These are phyloP conservation scores for Epinephelus cyanopodus DNA, from an alignment of 2,113 vertebrate species.

Conservation along the genomic window DNA sequence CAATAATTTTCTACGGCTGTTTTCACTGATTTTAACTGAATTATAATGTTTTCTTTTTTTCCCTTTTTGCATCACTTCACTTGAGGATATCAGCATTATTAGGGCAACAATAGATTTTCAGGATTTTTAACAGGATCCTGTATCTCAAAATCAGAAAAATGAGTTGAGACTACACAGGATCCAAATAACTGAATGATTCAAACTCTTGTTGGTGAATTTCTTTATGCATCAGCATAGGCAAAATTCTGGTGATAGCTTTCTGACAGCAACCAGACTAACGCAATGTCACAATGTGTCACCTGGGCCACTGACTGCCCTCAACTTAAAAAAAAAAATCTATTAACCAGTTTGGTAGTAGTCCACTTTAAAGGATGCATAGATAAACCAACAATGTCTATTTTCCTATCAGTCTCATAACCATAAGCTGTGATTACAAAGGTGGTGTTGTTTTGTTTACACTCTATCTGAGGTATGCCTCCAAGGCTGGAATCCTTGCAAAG, in stretches of 20 bases:
- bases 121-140: not conserved
- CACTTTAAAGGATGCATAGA: not conserved
- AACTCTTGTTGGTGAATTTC: not conserved
- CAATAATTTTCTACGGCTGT: not conserved
- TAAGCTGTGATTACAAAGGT: not conserved
- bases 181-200: not conserved
- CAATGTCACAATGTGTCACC: accelerated
- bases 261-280: accelerated
- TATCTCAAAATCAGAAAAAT: not conserved
- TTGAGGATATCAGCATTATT: not conserved
- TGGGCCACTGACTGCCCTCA: not conserved
- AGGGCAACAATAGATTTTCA: not conserved
- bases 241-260: not conserved
- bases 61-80: not conserved
- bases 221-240: not conserved
- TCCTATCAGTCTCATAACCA: not conserved
- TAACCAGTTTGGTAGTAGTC: not conserved
- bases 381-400: not conserved
- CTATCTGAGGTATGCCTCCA: not conserved
- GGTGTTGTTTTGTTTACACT: not conserved
- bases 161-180: too few species aligned
- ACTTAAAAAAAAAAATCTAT: not conserved
- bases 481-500: not conserved
- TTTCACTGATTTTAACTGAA: not conserved
- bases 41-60: not conserved